Evolutionary conservation across 2,113 vertebrate genomes (phyloP), one percentile per base, ranked within the genome.

Genomic region (Oncorhynchus nerka): DNA sequence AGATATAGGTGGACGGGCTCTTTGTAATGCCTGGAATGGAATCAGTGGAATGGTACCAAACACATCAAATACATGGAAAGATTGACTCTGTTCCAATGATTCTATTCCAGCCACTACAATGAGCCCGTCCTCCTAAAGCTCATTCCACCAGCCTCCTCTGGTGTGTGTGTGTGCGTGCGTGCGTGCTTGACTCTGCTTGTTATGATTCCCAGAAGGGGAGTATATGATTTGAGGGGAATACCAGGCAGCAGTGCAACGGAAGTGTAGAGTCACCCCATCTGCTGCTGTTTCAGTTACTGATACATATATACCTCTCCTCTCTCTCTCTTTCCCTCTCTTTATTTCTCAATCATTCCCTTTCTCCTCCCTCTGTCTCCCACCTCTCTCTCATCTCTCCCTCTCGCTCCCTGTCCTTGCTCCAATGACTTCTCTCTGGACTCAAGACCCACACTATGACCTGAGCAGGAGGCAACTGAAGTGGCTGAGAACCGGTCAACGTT

Each of bases 401-500:
- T 32, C 68, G 0, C 68, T 48, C 32, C 5, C 32, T 64, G 19
- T 64, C 62, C n/a, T 68, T 28, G 26, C 26, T 19, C 65, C 28
- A 67, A 15, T 26, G 15, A 15, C 65, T 39, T 5, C 32, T 34
- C 32, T 30, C 32, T 68, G 67, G 89, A 89, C 84, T 81, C 81
- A 16, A 87, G 89, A 79, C 9, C 8, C 16, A 4, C 39, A 22
- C 68, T 49, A n/a, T 16, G 68, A 48, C 22, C 30, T 20, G 9
- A 79, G 83, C 83, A 81, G 76, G 70, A 84, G 85, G 74, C 87
- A 86, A 81, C 87, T 83, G 59, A 84, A 84, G 45, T 87, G 93
- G 78, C 93, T 93, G 85, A 88, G 93, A 3, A 82, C 93, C 73
- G 93, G 95, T 0, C 95, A 95, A 78, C 93, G 94, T 70, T 83